Base-by-base conservation (phyloP, 1,140 invertebrate species). In the Euwallacea fornicatus region DNA sequence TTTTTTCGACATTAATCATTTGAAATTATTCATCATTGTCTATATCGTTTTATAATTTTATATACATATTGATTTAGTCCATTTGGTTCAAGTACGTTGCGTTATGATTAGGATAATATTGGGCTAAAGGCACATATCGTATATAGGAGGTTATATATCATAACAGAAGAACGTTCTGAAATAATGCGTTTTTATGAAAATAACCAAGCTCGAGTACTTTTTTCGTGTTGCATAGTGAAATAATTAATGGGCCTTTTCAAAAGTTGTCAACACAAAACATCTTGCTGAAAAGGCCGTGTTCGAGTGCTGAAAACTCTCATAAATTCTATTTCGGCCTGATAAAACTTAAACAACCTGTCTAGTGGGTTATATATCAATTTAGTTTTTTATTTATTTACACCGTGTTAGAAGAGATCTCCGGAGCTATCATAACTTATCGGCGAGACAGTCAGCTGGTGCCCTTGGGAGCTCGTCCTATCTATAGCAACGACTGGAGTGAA, bases 331-430 rank as follows among this genome's bases (percentile, higher is more conserved):
- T 68, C 42, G 44, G 47, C 55, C 55, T 68, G 42, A 59, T 68
- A 60, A 68, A 68, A 60, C 54, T 42, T 60, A 68, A 67, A 67
- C 64, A 66, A 66, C 66, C 15, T 67, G 66, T 59, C 66, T 33
- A 46, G 66, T 43, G 2, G 0, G 43, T 56, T 56, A 68, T 68
- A 68, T 68, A 68, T 68, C 66, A 68, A 68, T 68, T 68, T 68
- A 60, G 59, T 68, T 68, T 66, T 61, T 61, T 66, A 66, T 58
- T 66, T 66, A 66, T 59, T 55, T 66, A 64, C 62, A 53, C n/a
- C 55, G 15, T 60, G 66, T 41, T 41, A 47, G 44, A 16, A 60
- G 15, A 68, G 42, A 68, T 42, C 43, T 68, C 44, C 42, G 21
- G 41, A 9, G 56, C 66, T 60, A 60, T 68, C 66, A 68, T 68